Conservation (phyloP, 2,113 vertebrate genomes). For the Vulpes ferrilata region DNA sequence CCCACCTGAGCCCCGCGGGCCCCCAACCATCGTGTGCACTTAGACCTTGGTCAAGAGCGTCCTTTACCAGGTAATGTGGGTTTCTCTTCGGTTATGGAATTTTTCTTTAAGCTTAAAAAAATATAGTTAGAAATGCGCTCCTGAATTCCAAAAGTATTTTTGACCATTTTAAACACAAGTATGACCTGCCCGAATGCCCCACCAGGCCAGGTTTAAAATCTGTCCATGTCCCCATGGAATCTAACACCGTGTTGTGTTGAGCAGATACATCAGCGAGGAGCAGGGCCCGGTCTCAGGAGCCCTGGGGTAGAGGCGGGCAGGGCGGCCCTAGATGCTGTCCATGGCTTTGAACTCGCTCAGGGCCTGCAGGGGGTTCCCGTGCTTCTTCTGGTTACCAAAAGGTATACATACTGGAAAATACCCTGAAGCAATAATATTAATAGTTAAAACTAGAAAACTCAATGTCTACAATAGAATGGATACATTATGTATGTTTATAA, state of each 20-base stretch:
- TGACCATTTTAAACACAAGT: conserved; percentile 73
- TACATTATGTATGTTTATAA: neutral
- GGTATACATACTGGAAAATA: no score
- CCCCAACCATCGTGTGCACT: neutral
- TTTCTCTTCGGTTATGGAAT: conserved; percentile 87
- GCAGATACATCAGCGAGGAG: conserved; percentile 82
- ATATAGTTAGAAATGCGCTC: conserved; percentile 82
- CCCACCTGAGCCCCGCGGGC: no score
- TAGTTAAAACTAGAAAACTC: neutral
- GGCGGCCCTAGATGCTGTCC: conserved; percentile 94
- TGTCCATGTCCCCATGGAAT: conserved; percentile 66
- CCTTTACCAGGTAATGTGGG: conserved; percentile 65
- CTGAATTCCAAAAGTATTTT: conserved; percentile 82
- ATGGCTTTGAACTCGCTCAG: conserved; percentile 99
- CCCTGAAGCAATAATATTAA: neutral
- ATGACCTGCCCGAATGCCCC: conserved; percentile 72
- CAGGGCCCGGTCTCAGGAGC: conserved; percentile 61
- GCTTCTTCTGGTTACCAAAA: conserved; percentile 92
- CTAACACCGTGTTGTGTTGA: conserved; percentile 86
- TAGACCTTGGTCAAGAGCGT: conserved; percentile 67
- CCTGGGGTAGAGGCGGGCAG: neutral
- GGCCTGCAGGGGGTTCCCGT: conserved; percentile 96
- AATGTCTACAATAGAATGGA: neutral
- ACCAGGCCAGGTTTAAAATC: conserved; percentile 59
- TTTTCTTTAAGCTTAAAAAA: conserved; percentile 84